Percentiles rank a stretch among this genome's conserved stretches.
phyloP scores from a whole-genome alignment of 1,140 invertebrate genomes.

The Pachypeltis micranthus region DNA sequence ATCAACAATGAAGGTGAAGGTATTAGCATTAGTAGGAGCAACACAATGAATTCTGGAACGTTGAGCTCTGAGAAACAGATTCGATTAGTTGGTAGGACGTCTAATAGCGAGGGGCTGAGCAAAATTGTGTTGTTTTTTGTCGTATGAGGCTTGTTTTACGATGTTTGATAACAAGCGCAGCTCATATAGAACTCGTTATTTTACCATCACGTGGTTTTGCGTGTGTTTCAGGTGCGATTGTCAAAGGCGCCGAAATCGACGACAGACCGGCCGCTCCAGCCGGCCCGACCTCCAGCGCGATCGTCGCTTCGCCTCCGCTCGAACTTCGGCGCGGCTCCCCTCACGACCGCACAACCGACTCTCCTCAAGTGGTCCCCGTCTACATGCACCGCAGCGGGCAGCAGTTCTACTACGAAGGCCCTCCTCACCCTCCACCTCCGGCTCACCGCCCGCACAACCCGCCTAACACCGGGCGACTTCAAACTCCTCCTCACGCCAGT shows the following conservation, averaged over 20 bases:
- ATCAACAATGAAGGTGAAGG: too few relatives aligned
- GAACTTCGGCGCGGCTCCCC: constrained; percentile 51
- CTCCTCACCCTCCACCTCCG: constrained; percentile 47
- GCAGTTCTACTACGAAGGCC: constrained; percentile 41
- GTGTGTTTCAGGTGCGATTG: constrained; percentile 29
- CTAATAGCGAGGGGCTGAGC: too few relatives aligned
- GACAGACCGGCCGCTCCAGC: constrained; percentile 44
- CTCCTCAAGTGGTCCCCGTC: constrained; percentile 57
- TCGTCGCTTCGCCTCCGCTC: constrained; percentile 42
- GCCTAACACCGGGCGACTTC: constrained; percentile 44
- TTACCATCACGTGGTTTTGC: too few relatives aligned
- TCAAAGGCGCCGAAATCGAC: constrained; percentile 33
- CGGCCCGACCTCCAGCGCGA: constrained; percentile 37
- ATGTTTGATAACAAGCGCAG: too few relatives aligned
- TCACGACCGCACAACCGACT: constrained; percentile 63
- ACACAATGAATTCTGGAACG: too few relatives aligned
- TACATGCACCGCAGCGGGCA: constrained; percentile 39
- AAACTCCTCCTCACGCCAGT: constrained; percentile 52
- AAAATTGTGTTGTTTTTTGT: too few relatives aligned
- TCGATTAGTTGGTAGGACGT: too few relatives aligned
- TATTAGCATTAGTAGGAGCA: too few relatives aligned
- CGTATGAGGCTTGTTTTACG: too few relatives aligned
- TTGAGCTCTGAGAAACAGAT: too few relatives aligned
- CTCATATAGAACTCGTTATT: too few relatives aligned
- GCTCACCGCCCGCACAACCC: constrained; percentile 31